These are phyloP conservation scores for Lepus europaeus DNA, from an alignment of 2,113 vertebrate genomes.

Conservation along the genomic window DNA sequence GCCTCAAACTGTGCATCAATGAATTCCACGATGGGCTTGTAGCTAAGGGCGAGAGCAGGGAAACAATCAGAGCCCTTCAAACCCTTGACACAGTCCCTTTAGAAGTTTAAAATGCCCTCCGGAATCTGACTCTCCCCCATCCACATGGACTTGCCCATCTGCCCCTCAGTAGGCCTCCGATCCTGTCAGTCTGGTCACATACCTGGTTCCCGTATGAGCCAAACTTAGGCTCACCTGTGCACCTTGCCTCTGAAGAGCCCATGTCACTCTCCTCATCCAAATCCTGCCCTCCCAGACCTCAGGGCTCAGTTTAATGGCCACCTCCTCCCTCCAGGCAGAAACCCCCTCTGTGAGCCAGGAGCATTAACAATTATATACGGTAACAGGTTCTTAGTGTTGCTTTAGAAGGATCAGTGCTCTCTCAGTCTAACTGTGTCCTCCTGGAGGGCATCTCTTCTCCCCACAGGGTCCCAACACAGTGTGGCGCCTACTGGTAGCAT, in stretches of 20 bases:
- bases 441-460: background rate
- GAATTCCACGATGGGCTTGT: slow-evolving; percentile 98
- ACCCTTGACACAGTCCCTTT: background rate
- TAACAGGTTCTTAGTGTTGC: background rate
- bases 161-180: background rate
- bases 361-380: background rate
- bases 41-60: slow-evolving; percentile 86
- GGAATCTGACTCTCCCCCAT: background rate
- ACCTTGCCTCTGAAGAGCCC: background rate
- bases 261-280: slow-evolving; percentile 4
- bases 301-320: background rate
- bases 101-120: background rate
- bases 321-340: background rate
- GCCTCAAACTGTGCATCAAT: slow-evolving; percentile 98
- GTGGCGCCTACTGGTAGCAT: background rate
- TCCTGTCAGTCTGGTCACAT: background rate
- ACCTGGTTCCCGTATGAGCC: background rate
- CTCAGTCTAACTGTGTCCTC: background rate
- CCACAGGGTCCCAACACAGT: background rate
- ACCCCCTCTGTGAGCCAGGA: background rate
- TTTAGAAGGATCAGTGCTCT: background rate
- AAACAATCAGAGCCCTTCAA: background rate
- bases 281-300: background rate
- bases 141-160: background rate
- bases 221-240: background rate